phyloP scores from a whole-genome alignment of 2,113 vertebrate species.

The Hucho hucho region DNA sequence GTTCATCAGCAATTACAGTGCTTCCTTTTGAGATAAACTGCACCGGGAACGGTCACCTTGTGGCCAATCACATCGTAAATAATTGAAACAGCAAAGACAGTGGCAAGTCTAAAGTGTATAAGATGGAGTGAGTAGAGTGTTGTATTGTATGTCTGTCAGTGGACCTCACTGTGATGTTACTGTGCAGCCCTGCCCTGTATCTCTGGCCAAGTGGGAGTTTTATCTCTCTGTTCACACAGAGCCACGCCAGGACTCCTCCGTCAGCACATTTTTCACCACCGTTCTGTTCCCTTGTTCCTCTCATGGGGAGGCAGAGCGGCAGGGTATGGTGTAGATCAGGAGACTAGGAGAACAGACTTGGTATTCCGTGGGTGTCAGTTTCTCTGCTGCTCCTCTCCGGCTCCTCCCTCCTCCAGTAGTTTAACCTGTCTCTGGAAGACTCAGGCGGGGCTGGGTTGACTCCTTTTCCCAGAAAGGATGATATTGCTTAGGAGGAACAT shows the following conservation, averaged over 20 bases:
- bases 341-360: neutral
- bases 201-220: neutral
- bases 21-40: slow-evolving; percentile 18
- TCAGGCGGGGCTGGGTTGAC: neutral
- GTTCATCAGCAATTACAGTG: neutral
- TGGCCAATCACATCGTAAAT: slow-evolving; percentile 4
- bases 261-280: slow-evolving; percentile 25
- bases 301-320: neutral
- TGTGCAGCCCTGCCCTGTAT: no score
- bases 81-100: neutral
- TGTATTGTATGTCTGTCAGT: no score
- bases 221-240: slow-evolving; percentile 2
- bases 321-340: neutral
- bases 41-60: neutral
- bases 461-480: neutral
- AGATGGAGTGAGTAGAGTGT: no score
- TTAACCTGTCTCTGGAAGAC: neutral
- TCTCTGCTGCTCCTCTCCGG: neutral
- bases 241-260: slow-evolving; percentile 4
- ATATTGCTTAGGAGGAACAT: neutral
- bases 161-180: no score
- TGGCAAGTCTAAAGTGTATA: no score
- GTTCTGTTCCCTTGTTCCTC: neutral
- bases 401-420: neutral
- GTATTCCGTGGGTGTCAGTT: neutral